Percentiles rank a stretch among this genome's conserved stretches.
phyloP scores from a whole-genome alignment of 1,140 invertebrate genomes.

The Hermetia illucens region DNA sequence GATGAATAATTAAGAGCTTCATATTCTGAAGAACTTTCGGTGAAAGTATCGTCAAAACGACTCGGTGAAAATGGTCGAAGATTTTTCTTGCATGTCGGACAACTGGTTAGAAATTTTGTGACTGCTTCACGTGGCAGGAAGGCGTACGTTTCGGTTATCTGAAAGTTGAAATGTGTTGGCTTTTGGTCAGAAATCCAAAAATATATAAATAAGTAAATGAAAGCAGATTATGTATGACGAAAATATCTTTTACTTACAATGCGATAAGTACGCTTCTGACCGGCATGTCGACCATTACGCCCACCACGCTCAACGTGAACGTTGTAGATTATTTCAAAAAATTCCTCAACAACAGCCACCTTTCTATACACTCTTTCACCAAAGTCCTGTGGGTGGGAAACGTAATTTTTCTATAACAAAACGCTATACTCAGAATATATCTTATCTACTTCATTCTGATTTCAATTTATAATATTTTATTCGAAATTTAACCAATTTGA shows the following conservation, averaged over 20 bases:
- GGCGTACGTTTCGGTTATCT: slow-evolving; percentile 92
- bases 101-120: slow-evolving; percentile 83
- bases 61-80: slow-evolving; percentile 56
- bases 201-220: slow-evolving; percentile 13
- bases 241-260: slow-evolving; percentile 45
- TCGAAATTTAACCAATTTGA: too few relatives aligned
- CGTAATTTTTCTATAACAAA: not conserved
- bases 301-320: slow-evolving; percentile 87
- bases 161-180: too few relatives aligned
- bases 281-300: slow-evolving; percentile 81
- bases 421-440: too few relatives aligned
- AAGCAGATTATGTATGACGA: not conserved
- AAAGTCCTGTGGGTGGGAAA: slow-evolving; percentile 40
- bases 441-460: too few relatives aligned
- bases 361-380: slow-evolving; percentile 57
- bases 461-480: too few relatives aligned
- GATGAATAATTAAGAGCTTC: slow-evolving; percentile 25
- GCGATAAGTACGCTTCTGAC: slow-evolving; percentile 89
- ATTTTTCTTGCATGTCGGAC: slow-evolving; percentile 82
- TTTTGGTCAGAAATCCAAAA: too few relatives aligned
- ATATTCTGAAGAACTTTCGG: slow-evolving; percentile 27
- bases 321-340: slow-evolving; percentile 92
- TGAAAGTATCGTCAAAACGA: slow-evolving; percentile 16
- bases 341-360: slow-evolving; percentile 91
- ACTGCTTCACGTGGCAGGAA: slow-evolving; percentile 90